Conservation (phyloP, 1,140 invertebrate genomes). For the Rhagoletis zephyria region DNA sequence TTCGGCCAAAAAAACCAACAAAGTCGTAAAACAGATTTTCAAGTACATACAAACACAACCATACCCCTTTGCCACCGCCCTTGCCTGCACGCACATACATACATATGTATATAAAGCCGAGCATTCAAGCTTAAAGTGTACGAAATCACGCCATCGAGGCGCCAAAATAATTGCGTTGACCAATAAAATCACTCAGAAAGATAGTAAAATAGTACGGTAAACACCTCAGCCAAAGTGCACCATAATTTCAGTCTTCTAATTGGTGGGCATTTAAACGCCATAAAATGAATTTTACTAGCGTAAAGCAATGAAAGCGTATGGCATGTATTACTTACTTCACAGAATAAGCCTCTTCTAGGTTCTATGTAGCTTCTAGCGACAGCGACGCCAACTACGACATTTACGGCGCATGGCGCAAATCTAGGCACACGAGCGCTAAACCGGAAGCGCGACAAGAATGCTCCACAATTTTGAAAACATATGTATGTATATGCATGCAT, state of each 20-base stretch:
- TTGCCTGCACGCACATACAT: not conserved
- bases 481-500: too few species aligned
- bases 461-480: conserved; percentile 22
- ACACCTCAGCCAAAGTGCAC: conserved; percentile 36
- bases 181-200: conserved; percentile 42
- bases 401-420: not conserved
- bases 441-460: conserved; percentile 46
- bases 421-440: not conserved
- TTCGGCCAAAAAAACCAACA: not conserved
- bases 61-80: not conserved
- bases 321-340: not conserved
- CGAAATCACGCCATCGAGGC: conserved; percentile 17
- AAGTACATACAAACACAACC: not conserved
- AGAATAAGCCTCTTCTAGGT: not conserved
- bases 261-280: conserved; percentile 48
- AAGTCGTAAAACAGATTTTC: conserved; percentile 18
- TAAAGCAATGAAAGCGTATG: conserved; percentile 31
- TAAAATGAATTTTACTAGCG: conserved; percentile 49
- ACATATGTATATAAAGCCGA: too few species aligned
- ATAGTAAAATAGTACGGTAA: conserved; percentile 51
- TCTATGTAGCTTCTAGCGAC: not conserved
- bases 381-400: not conserved
- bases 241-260: conserved; percentile 51
- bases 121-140: not conserved
- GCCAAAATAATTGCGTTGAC: conserved; percentile 42